Evolutionary conservation across 2,888 invertebrate species (phyloP), one percentile per base, ranked within the genome.

Genomic region (Sclerodermus sp.): DNA sequence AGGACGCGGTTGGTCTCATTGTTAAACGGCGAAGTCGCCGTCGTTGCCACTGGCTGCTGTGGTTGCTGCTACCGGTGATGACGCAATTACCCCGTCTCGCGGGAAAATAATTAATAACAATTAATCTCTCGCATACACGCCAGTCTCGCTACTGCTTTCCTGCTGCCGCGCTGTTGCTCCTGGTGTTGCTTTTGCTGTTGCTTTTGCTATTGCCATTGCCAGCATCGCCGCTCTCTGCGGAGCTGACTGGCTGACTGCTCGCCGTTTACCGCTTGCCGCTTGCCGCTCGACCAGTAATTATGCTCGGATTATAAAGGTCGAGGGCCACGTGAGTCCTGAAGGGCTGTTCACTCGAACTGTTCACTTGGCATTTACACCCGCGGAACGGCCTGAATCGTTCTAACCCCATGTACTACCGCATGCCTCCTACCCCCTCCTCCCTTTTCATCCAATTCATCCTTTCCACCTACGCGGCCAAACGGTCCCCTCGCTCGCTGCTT

Each of bases 41-140:
- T 12, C 34, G 34, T 12, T 34, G 4, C 34, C 10, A n/a, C 34
- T 34, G 34, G 57, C 56, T 58, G 57, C 52, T 53, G 47, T 53
- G 46, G 49, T 44, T 17, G 23, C 39, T 16, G 39, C 37, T 39
- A 16, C 2, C 17, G 15, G 10, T 18, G 74, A 74, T 72, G 74
- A 70, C 70, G 71, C 70, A 74, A 75, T 74, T 74, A 73, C 68
- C 70, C 59, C 65, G 54, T 60, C 55, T 44, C 23, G 68, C 68
- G 68, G 67, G 67, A 74, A 75, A 73, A 75, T 77, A 77, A 77
- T 78, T 77, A 77, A 78, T 78, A 76, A 74, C 76, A 76, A 78
- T 78, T 78, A 78, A 77, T 78, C 77, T 76, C 76, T 77, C 72
- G 71, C 73, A 67, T 64, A 66, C 64, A 62, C 23, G 23, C 23